Evolutionary conservation across 2,113 vertebrate species (phyloP), one percentile per base, ranked within the genome.

Genomic region (Mobula hypostoma): DNA sequence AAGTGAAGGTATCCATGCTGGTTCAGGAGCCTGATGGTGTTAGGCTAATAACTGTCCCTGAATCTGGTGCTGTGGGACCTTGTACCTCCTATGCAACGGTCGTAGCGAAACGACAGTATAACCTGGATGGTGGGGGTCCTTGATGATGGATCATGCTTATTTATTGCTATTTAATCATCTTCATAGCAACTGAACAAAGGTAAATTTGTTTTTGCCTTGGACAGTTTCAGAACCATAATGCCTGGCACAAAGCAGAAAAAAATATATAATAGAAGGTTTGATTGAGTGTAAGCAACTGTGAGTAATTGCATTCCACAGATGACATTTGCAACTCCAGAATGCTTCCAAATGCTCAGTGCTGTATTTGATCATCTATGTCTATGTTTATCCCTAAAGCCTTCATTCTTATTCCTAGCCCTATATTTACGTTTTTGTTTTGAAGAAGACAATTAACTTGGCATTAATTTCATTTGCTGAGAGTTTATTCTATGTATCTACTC

Each of bases 391-490:
- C 58, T 66, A 66, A 88, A 88, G 61, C 58, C 83, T 88, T 88
- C 24, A 5, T 61, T 85, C 82, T 58, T 85, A 61, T 61, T 88
- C 85, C 85, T n/a, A n/a, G 6, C 27, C 58, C n/a, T 63, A 88
- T 88, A 88, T 66, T n/a, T 85, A 85, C 8, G 56, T 88, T 88
- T 61, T 32, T 87, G 14, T 66, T 88, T 66, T 17, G 85, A 88
- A 88, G 85, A 63, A 88, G 85, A 32, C 85, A 32, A n/a, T 88
- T 88, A 88, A 66, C 61, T 32, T 66, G 83, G 58, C 29, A 19
- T 88, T 88, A 88, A 88, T 88, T 66, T 29, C 61, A 88, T 88
- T 88, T 88, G 61, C 61, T 32, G 61, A 61, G 61, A 63, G 61
- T 88, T 15, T 88, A 6, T 66, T 66, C 61, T 88, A 21, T 63